phyloP scores from a whole-genome alignment of 1,140 invertebrate species.

The Anastrepha obliqua region DNA sequence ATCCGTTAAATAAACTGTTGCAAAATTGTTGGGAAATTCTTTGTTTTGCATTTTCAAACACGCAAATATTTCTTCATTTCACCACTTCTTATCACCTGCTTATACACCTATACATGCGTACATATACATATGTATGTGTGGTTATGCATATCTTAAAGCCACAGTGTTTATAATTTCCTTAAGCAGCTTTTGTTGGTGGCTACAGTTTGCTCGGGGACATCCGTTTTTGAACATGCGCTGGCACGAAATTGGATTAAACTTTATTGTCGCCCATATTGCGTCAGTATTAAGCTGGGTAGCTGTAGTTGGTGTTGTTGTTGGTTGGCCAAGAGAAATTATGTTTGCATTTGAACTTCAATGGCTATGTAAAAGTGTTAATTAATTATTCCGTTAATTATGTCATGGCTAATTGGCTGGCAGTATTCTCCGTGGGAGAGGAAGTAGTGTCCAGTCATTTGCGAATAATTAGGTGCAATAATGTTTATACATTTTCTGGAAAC shows the following conservation, averaged over 20 bases:
- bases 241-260: conserved; percentile 26
- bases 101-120: neutral
- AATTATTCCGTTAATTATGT: conserved; percentile 36
- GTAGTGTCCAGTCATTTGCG: neutral
- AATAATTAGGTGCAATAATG: neutral
- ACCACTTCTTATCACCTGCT: neutral
- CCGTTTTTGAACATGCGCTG: neutral
- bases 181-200: neutral
- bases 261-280: conserved; percentile 35
- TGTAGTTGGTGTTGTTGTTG: conserved; percentile 24
- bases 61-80: no score
- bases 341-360: conserved; percentile 23
- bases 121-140: no score
- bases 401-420: conserved; percentile 9
- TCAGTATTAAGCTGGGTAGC: neutral
- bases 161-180: neutral
- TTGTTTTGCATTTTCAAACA: neutral
- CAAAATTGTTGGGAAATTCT: neutral
- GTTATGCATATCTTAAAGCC: no score
- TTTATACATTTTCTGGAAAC: neutral
- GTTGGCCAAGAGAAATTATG: neutral
- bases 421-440: neutral
- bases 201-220: conserved; percentile 1
- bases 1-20: conserved; percentile 32
- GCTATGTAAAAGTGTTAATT: conserved; percentile 27